phyloP scores from a whole-genome alignment of 2,797 vertebrate genomes.

The Pristis pectinata region DNA sequence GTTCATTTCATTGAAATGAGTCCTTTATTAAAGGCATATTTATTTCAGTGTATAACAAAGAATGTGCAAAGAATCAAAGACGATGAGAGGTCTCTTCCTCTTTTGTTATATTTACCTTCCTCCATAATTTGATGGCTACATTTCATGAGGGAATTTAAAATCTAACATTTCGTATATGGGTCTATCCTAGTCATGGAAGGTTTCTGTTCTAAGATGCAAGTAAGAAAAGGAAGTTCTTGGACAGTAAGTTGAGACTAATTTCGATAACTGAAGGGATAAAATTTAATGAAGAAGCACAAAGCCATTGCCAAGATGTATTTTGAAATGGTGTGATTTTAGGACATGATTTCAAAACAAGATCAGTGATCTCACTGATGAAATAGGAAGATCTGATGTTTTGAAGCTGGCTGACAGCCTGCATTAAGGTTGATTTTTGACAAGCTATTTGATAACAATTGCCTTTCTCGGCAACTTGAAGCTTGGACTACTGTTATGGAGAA shows the following conservation, averaged over 20 bases:
- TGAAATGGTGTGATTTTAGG: not conserved
- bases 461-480: too few relatives aligned
- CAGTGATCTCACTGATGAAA: not conserved
- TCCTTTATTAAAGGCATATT: not conserved
- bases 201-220: not conserved
- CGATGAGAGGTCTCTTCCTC: not conserved
- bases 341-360: not conserved
- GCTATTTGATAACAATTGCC: not conserved
- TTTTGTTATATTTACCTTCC: not conserved
- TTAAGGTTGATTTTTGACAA: not conserved
- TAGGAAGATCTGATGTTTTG: not conserved
- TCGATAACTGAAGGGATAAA: too few relatives aligned
- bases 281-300: too few relatives aligned
- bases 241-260: not conserved
- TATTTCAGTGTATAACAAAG: not conserved
- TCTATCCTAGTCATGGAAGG: not conserved
- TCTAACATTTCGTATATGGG: not conserved
- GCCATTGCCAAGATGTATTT: not conserved
- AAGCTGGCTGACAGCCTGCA: not conserved
- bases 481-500: not conserved
- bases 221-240: not conserved
- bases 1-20: not conserved
- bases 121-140: not conserved
- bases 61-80: not conserved
- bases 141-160: not conserved